phyloP scores from a whole-genome alignment of 1,140 invertebrate genomes.

The Lepidostoma basale region DNA sequence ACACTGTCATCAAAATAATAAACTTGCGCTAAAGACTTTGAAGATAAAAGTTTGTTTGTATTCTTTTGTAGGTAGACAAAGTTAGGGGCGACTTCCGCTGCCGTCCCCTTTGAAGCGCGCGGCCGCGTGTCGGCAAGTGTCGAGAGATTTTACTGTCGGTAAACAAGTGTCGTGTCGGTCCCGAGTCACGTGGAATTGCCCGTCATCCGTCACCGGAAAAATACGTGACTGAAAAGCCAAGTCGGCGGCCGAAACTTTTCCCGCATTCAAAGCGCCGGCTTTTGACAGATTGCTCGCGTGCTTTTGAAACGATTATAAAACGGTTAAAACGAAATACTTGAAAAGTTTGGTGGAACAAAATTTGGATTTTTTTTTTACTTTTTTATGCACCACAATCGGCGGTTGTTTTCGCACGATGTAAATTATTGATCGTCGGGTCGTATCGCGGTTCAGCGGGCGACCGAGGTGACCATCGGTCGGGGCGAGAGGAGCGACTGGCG shows the following conservation, averaged over 20 bases:
- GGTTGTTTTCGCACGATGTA: conserved; percentile 26
- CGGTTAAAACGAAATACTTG: neutral
- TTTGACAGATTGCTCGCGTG: neutral
- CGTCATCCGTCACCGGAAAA: neutral
- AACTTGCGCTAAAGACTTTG: too few species aligned
- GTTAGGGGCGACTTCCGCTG: conserved; percentile 1
- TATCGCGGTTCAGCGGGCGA: conserved; percentile 22
- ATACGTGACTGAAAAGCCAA: neutral
- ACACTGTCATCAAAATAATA: too few species aligned
- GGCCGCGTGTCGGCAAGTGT: neutral
- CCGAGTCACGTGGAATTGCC: neutral
- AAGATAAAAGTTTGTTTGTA: conserved; percentile 10
- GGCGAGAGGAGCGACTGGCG: conserved; percentile 7
- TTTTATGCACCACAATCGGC: neutral
- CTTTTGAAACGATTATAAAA: too few species aligned
- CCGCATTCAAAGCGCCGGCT: neutral
- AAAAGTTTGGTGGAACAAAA: neutral
- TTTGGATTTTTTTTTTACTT: neutral
- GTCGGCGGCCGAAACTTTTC: neutral
- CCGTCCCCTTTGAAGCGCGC: neutral
- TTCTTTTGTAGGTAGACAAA: conserved; percentile 1
- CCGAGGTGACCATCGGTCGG: conserved; percentile 10
- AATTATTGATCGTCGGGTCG: conserved; percentile 13
- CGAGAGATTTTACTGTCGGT: neutral
- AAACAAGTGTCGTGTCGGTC: neutral